phyloP scores from a whole-genome alignment of 2,888 invertebrate genomes.

The Andricus quercusramuli region DNA sequence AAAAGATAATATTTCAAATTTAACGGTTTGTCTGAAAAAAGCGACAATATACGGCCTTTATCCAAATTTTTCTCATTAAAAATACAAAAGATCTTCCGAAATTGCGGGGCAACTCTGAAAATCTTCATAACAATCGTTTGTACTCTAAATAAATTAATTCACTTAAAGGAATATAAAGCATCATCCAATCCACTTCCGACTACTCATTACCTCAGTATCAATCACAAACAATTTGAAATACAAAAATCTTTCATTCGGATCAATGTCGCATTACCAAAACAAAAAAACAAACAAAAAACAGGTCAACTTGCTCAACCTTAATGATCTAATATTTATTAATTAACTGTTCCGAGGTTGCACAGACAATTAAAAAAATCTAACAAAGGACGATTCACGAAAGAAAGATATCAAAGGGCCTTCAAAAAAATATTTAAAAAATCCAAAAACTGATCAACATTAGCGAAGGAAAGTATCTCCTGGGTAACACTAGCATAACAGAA shows the following conservation, averaged over 20 bases:
- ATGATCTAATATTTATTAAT: too few relatives aligned
- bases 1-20: not conserved
- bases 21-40: too few relatives aligned
- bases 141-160: too few relatives aligned
- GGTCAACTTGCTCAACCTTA: not conserved
- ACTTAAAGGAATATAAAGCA: not conserved
- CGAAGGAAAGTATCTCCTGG: not conserved
- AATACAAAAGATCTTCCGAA: too few relatives aligned
- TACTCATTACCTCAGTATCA: not conserved
- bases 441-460: not conserved
- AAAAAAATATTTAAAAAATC: not conserved
- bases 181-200: slow-evolving; percentile 35
- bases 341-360: not conserved
- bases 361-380: not conserved
- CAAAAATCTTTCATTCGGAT: not conserved
- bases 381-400: not conserved
- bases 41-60: too few relatives aligned
- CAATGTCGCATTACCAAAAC: not conserved
- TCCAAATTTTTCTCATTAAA: too few relatives aligned
- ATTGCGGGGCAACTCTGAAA: too few relatives aligned
- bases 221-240: not conserved
- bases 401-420: not conserved
- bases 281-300: not conserved
- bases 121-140: too few relatives aligned
- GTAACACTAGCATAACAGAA: slow-evolving; percentile 31